These are phyloP conservation scores for Crenuchus spilurus DNA, from an alignment of 2,797 vertebrate genomes.

Conservation along the genomic window DNA sequence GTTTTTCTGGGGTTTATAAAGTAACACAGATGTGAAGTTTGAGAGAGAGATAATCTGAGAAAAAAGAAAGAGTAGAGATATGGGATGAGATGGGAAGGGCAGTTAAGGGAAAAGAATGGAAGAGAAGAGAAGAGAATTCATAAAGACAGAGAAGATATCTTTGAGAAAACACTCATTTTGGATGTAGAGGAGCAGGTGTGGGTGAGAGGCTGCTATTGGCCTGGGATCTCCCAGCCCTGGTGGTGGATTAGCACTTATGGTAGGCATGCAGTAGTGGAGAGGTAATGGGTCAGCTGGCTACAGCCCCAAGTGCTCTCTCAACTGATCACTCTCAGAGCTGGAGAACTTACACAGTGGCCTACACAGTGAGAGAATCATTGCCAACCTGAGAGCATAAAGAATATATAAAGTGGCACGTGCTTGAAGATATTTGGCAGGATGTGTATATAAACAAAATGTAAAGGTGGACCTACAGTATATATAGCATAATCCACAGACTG, in stretches of 20 bases:
- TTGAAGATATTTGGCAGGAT: too few species aligned
- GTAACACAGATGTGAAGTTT: too few species aligned
- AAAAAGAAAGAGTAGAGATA: too few species aligned
- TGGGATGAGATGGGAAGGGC: too few species aligned
- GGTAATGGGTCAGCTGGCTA: not conserved
- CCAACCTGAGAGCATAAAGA: not conserved
- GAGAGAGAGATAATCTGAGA: too few species aligned
- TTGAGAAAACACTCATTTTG: too few species aligned
- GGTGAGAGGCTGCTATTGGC: not conserved
- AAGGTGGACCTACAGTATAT: too few species aligned
- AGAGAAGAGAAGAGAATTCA: not conserved
- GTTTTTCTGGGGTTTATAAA: too few species aligned
- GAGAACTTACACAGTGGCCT: not conserved
- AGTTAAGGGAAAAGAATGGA: not conserved
- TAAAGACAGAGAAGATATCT: not conserved
- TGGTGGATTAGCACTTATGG: conserved; percentile 15
- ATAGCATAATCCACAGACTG: too few species aligned
- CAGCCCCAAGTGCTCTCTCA: not conserved
- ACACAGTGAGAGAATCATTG: not conserved
- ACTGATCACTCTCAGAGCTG: not conserved
- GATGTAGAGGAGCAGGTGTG: not conserved
- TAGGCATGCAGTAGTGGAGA: not conserved
- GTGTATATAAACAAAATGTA: too few species aligned
- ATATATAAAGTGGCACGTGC: too few species aligned
- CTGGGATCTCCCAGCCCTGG: not conserved